Evolutionary conservation across 2,888 invertebrate species (phyloP).

Genomic region (Callyntrura guangdongensis): DNA sequence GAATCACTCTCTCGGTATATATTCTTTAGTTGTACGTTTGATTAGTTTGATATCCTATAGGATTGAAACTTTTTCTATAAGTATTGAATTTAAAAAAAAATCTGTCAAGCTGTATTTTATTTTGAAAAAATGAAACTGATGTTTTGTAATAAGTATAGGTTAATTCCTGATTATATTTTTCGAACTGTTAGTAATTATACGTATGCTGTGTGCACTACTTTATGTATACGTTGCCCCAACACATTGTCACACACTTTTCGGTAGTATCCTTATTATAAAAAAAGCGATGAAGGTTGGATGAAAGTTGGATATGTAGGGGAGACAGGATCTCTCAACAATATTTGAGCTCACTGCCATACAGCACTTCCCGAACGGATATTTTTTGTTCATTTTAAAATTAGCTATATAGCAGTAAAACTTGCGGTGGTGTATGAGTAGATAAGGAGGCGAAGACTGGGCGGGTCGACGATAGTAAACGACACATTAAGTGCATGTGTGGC

Average conservation of each 20-base stretch:
- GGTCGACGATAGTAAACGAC: conserved; percentile 53
- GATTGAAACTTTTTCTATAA: no score
- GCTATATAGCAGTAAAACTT: background rate
- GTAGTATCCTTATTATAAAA: conserved; percentile 15
- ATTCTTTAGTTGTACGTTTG: no score
- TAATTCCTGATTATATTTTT: no score
- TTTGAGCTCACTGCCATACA: conserved; percentile 54
- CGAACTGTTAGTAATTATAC: background rate
- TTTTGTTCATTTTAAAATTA: conserved; percentile 3
- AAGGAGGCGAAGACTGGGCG: conserved; percentile 41
- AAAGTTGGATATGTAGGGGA: conserved; percentile 34
- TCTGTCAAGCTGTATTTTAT: no score
- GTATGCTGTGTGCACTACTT: background rate
- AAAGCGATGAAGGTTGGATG: conserved; percentile 58
- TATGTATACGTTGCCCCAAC: conserved; percentile 47
- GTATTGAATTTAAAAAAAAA: no score
- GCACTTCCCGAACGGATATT: conserved; percentile 2
- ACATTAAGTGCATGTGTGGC: conserved; percentile 63
- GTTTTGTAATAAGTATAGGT: no score
- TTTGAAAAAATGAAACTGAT: no score
- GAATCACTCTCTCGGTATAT: no score
- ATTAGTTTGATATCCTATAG: no score
- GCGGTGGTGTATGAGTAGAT: background rate
- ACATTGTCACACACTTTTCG: conserved; percentile 63
- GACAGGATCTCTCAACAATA: conserved; percentile 61